phyloP scores from a whole-genome alignment of 2,888 invertebrate genomes.

The Synergus laeviventris region DNA sequence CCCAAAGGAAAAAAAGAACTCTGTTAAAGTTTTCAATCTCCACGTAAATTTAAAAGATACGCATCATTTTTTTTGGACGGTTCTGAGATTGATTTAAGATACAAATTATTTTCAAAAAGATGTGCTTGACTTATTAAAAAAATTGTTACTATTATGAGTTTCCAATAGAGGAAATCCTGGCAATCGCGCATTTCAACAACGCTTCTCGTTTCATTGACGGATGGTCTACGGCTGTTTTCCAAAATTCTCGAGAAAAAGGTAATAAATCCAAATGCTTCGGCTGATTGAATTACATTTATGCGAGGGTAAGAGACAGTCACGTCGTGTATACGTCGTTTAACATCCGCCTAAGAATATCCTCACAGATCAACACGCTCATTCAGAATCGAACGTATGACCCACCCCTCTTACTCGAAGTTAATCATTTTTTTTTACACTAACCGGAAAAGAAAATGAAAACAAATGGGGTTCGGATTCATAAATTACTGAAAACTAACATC shows the following conservation, averaged over 20 bases:
- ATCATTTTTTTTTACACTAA: conserved; percentile 15
- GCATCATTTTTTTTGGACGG: not conserved
- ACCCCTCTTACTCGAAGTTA: not conserved
- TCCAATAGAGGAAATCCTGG: not conserved
- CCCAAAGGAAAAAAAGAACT: not conserved
- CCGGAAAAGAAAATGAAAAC: not conserved
- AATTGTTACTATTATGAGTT: not conserved
- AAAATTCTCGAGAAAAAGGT: conserved; percentile 53
- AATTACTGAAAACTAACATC: not conserved
- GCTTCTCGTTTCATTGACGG: conserved; percentile 53
- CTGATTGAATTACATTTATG: conserved; percentile 56
- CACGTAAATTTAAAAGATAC: not conserved
- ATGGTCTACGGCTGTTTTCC: conserved; percentile 56
- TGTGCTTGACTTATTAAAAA: not conserved
- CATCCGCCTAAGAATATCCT: conserved; percentile 21
- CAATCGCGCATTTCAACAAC: conserved; percentile 31
- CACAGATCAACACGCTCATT: conserved; percentile 26
- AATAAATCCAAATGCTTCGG: conserved; percentile 56
- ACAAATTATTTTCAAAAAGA: not conserved
- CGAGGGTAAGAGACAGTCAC: conserved; percentile 29
- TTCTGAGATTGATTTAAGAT: not conserved
- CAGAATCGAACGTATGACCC: conserved; percentile 13
- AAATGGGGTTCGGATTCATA: conserved; percentile 16
- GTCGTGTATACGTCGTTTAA: conserved; percentile 9
- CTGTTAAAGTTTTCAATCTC: not conserved